Conservation (phyloP, 2,113 vertebrate genomes). For the Crotalus horridus region DNA sequence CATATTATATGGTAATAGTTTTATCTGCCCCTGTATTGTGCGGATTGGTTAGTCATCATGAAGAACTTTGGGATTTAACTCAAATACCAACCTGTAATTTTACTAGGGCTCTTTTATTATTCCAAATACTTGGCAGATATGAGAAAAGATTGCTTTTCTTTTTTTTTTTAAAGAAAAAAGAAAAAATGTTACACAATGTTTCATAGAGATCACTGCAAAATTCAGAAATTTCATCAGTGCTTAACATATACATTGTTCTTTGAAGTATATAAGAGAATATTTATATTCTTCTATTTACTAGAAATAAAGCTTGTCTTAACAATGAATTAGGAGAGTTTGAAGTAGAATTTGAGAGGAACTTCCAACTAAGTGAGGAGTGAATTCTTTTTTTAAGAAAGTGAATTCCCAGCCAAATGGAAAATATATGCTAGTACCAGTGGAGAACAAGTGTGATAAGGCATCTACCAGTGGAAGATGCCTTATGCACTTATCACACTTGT, state of each 20-base stretch:
- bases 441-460: no score
- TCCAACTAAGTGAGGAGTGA: neutral
- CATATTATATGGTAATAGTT: neutral
- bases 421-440: neutral
- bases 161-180: neutral
- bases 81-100: neutral
- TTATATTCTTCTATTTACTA: neutral
- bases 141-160: neutral
- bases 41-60: neutral
- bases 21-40: neutral
- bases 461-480: neutral
- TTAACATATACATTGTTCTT: neutral
- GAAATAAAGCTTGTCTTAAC: neutral
- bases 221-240: neutral
- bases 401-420: neutral
- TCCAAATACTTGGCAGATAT: neutral
- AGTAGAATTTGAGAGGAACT: neutral
- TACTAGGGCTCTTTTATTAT: neutral
- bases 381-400: neutral
- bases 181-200: neutral
- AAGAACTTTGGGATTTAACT: neutral
- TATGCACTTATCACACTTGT: neutral
- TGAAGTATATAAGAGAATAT: neutral
- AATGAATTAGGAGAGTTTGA: neutral
- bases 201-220: neutral